A percentile compares a stretch with the other conserved stretches of the same genome.
Evolutionary conservation across 2,113 vertebrate genomes (phyloP).

Genomic region (Athene cunicularia): DNA sequence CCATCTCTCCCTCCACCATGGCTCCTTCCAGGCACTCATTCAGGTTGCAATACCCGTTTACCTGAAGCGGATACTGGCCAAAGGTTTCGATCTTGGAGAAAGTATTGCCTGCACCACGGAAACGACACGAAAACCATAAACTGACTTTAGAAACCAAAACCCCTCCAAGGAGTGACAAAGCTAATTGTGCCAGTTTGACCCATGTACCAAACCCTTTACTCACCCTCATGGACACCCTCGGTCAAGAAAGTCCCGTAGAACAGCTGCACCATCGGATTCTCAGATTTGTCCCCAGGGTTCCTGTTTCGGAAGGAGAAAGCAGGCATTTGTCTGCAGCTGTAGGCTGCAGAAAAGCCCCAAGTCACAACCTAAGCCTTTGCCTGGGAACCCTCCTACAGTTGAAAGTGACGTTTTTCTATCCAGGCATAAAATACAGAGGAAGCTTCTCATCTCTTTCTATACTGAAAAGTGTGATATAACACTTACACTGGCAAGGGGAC

Average conservation of each 20-base stretch:
- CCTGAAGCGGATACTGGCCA: conserved; percentile 96
- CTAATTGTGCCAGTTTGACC: too few species aligned
- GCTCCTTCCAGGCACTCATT: conserved; percentile 94
- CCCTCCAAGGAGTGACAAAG: too few species aligned
- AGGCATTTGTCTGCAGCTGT: neutral
- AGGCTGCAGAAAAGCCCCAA: neutral
- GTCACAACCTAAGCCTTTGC: neutral
- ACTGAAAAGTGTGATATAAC: neutral
- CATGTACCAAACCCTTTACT: neutral
- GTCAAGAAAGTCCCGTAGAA: conserved; percentile 96
- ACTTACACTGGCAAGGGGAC: neutral
- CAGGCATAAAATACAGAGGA: neutral
- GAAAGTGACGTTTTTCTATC: neutral
- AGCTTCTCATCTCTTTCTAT: neutral
- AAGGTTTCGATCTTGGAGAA: conserved; percentile 94
- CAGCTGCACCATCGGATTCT: conserved; percentile 97
- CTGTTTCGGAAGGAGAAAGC: conserved; percentile 65
- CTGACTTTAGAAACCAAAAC: neutral
- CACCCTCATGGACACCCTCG: conserved; percentile 91
- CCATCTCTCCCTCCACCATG: conserved; percentile 93
- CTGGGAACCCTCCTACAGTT: neutral
- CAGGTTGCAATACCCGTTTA: conserved; percentile 93
- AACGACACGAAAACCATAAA: neutral
- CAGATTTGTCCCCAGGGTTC: conserved; percentile 82
- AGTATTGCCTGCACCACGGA: conserved; percentile 79